phyloP scores from a whole-genome alignment of 1,140 invertebrate species.

The Caenorhabditis brenneri region DNA sequence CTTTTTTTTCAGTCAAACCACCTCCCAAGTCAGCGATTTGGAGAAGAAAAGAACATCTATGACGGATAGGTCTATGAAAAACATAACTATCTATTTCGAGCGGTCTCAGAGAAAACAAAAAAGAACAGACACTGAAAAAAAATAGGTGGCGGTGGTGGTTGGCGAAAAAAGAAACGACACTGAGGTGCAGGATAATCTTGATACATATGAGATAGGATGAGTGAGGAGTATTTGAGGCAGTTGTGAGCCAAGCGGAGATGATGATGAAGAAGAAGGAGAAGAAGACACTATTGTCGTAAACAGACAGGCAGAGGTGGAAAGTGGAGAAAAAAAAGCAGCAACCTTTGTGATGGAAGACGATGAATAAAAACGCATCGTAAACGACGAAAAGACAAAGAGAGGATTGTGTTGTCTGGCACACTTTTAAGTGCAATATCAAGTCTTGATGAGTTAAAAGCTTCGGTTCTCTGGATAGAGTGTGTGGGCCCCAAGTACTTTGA shows the following conservation, averaged over 20 bases:
- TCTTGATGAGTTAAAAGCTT: neutral
- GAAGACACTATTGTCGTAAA: slow-evolving; percentile 38
- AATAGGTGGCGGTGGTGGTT: neutral
- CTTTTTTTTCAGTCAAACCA: too few species aligned
- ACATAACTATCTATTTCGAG: neutral
- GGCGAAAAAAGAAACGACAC: neutral
- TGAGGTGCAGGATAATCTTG: slow-evolving; percentile 21
- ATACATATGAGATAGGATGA: slow-evolving; percentile 39
- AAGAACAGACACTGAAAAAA: neutral
- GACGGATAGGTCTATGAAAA: neutral
- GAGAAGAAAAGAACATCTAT: neutral
- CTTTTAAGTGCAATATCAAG: slow-evolving; percentile 21
- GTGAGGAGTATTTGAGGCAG: slow-evolving; percentile 32
- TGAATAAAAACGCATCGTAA: slow-evolving; percentile 37
- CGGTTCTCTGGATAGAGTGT: too few species aligned
- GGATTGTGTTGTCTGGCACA: neutral
- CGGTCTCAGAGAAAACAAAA: neutral
- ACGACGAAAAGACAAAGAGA: neutral
- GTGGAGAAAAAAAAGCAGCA: neutral
- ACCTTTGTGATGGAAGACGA: slow-evolving; percentile 33
- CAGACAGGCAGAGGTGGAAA: slow-evolving; percentile 32
- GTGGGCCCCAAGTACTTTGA: too few species aligned
- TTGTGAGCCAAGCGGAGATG: neutral
- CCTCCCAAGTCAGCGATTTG: neutral
- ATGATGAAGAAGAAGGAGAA: slow-evolving; percentile 1